Evolutionary conservation across 2,797 vertebrate genomes (phyloP).

Genomic region (Garrulus glandarius): DNA sequence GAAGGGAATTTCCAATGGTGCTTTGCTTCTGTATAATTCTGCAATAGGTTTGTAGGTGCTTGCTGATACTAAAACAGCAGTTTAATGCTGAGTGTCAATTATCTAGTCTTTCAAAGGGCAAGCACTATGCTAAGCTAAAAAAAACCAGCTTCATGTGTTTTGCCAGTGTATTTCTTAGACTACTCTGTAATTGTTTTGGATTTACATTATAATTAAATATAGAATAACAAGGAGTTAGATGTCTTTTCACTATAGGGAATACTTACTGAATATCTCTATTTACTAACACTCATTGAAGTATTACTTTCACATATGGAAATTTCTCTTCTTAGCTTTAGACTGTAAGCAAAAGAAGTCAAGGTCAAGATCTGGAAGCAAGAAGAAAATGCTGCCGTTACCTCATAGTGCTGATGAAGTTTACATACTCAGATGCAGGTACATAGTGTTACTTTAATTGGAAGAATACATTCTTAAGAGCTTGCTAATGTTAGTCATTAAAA

Average conservation of each 20-base stretch:
- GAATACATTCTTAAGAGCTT: neutral
- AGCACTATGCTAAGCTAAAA: neutral
- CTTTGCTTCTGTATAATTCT: constrained; percentile 5
- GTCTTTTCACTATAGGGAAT: neutral
- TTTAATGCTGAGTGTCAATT: neutral
- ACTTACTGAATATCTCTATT: constrained; percentile 12
- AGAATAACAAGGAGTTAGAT: neutral
- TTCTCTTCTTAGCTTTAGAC: constrained; percentile 83
- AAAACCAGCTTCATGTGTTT: neutral
- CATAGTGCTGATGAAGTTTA: constrained; percentile 92
- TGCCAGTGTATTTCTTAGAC: neutral
- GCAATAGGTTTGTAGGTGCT: neutral
- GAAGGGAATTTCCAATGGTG: neutral
- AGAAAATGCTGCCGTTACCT: constrained; percentile 85
- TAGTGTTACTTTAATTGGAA: neutral
- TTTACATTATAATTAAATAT: neutral
- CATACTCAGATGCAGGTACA: constrained; percentile 93
- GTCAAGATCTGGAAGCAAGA: constrained; percentile 89
- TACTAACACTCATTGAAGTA: constrained; percentile 12
- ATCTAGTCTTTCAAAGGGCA: neutral
- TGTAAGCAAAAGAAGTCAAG: constrained; percentile 91
- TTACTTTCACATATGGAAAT: constrained; percentile 51
- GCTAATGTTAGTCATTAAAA: neutral
- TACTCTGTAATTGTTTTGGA: neutral
- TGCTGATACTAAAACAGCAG: neutral